Base-by-base conservation (phyloP, 2,888 invertebrate species). In the Cephus pulcher region DNA sequence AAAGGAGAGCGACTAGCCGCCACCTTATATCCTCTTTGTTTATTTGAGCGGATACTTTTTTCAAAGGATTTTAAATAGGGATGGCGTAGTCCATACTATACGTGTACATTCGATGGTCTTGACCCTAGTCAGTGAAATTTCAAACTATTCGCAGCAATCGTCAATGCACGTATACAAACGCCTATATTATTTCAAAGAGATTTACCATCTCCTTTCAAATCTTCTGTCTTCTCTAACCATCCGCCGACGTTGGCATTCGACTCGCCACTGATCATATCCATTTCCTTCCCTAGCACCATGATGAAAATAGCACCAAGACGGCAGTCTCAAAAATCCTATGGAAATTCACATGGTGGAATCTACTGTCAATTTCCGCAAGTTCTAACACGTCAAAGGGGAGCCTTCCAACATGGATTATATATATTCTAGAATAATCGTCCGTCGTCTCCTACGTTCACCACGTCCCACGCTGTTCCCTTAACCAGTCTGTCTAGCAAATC, bases 271-370 rank as follows among this genome's bases (percentile, higher is more conserved):
- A 86, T 76, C 35, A 85, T 80, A 73, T 87, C 86, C 11, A 79
- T 83, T 69, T 89, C 88, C 37, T 78, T 88, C 56, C 82, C 86
- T 81, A 89, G 78, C 75, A 88, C 86, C 88, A 88, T 88, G 73
- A 35, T 78, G 40, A 70, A 32, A 40, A 56, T 56, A 56, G 56
- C 56, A 56, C 9, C 23, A 56, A 56, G 23, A 23, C 56, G 56
- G 6, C 9, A 9, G 23, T 23, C 56, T 56, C 56, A 56, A 56
- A 56, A 56, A 56, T 56, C 56, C 56, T 56, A 56, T 15, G 23
- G 9, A 56, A 56, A 56, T 56, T 56, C 23, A 56, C 1, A 23
- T 1, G 56, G 15, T 56, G 56, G 23, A 56, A 56, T 23, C 23
- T 6, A 56, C 56, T 23, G 56, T 23, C 56, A 56, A 56, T 15